Percentiles rank a stretch among this genome's conserved stretches.
These are phyloP conservation scores for Meleagris gallopavo DNA, from an alignment of 2,113 vertebrate genomes.

Conservation along the genomic window DNA sequence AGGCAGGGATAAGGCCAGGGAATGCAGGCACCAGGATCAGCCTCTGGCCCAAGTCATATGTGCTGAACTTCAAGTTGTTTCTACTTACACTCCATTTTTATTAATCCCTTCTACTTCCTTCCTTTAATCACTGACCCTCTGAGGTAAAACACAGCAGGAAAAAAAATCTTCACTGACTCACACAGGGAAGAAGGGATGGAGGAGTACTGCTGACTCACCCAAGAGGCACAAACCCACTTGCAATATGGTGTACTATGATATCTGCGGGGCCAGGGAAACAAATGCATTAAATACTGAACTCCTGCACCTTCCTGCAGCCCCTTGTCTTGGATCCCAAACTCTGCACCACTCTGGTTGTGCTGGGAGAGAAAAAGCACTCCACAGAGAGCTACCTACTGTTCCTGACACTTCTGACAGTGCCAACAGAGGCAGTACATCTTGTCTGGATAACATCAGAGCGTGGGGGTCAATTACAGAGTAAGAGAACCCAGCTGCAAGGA, in stretches of 20 bases:
- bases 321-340: background rate
- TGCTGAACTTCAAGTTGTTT: background rate
- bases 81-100: background rate
- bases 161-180: slow-evolving; percentile 40
- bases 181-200: slow-evolving; percentile 16
- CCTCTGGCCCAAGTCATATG: background rate
- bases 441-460: background rate
- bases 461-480: background rate
- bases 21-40: background rate
- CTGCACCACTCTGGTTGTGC: background rate
- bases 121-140: background rate
- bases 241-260: slow-evolving; percentile 8
- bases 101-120: background rate
- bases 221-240: slow-evolving; percentile 41
- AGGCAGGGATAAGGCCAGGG: background rate
- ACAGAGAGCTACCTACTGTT: background rate
- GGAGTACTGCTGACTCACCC: slow-evolving; percentile 56
- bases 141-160: slow-evolving; percentile 25
- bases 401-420: background rate
- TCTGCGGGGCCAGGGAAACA: background rate
- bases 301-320: background rate
- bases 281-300: background rate
- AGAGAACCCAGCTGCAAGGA: background rate
- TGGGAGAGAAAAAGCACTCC: background rate
- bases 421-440: fast-evolving